Conservation (phyloP, 1,140 invertebrate genomes). For the Drosophila insularis region DNA sequence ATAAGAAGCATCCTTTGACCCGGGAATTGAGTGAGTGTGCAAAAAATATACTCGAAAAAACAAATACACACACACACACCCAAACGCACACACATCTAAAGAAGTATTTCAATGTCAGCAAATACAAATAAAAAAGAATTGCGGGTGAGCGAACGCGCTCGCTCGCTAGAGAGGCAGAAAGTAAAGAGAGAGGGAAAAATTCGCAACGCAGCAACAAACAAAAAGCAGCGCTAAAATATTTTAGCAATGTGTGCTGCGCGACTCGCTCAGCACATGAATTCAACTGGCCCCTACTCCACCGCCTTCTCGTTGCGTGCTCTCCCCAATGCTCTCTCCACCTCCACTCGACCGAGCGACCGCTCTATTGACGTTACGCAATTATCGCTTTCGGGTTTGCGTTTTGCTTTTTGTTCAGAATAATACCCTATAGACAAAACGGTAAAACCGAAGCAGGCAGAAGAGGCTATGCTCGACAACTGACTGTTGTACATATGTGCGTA, state of each 20-base stretch:
- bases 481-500: not conserved
- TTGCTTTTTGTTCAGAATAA: not conserved
- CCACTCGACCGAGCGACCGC: slow-evolving; percentile 9
- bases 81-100: not conserved
- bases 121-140: slow-evolving; percentile 16
- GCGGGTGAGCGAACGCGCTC: slow-evolving; percentile 1
- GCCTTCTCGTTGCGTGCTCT: not conserved
- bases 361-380: slow-evolving; percentile 64
- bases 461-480: no score
- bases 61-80: not conserved
- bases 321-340: slow-evolving; percentile 1
- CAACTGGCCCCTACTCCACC: slow-evolving; percentile 1
- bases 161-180: no score
- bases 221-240: slow-evolving; percentile 48
- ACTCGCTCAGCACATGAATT: slow-evolving; percentile 35
- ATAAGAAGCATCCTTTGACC: slow-evolving; percentile 11
- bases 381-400: slow-evolving; percentile 37
- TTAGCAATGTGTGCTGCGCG: slow-evolving; percentile 46
- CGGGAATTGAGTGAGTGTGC: slow-evolving; percentile 36
- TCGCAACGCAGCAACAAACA: slow-evolving; percentile 63
- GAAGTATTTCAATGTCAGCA: slow-evolving; percentile 72
- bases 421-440: not conserved
- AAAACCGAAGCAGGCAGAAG: no score
- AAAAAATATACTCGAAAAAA: not conserved
- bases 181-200: slow-evolving; percentile 14